Evolutionary conservation across 2,797 vertebrate species (phyloP).

Genomic region (Clamator glandarius): DNA sequence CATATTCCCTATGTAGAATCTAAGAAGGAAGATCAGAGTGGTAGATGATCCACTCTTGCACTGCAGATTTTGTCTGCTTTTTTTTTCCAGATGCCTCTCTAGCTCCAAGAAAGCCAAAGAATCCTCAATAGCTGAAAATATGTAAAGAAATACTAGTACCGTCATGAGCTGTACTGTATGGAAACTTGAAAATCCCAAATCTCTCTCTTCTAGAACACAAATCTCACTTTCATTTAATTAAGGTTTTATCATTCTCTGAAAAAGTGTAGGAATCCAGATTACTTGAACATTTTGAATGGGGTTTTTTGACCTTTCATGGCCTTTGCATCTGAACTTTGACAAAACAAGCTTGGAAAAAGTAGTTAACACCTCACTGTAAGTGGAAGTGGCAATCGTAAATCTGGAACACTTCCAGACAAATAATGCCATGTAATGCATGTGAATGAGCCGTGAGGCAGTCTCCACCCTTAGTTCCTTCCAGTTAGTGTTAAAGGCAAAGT

Average conservation of each 20-base stretch:
- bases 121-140: not conserved
- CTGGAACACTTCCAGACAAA: not conserved
- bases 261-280: not conserved
- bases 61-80: not conserved
- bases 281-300: not conserved
- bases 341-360: not conserved
- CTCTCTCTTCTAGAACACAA: not conserved
- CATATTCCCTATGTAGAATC: not conserved
- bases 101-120: not conserved
- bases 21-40: not conserved
- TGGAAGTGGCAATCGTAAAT: not conserved
- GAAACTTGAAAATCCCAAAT: not conserved
- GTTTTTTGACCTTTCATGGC: not conserved
- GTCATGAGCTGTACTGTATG: not conserved
- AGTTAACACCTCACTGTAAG: not conserved
- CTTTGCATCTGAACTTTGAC: not conserved
- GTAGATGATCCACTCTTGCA: not conserved
- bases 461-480: not conserved
- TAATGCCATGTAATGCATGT: not conserved
- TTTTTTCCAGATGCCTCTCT: not conserved
- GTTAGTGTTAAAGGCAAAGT: not conserved
- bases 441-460: not conserved
- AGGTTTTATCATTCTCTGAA: not conserved
- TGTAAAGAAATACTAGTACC: not conserved
- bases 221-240: not conserved